phyloP scores from a whole-genome alignment of 1,140 invertebrate genomes.

The Cryptotermes secundus region DNA sequence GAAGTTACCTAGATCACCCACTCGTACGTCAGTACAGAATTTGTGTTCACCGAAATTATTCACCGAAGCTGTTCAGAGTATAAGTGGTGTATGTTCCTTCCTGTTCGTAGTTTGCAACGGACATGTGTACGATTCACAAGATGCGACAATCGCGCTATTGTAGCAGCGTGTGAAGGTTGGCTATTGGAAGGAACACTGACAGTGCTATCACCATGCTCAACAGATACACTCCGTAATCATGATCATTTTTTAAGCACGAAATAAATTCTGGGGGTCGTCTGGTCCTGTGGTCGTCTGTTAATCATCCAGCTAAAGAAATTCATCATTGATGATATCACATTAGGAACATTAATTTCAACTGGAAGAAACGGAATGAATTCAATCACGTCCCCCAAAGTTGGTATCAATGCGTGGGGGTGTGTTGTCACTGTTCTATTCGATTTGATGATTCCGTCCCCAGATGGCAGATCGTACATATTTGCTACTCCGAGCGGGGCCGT shows the following conservation, averaged over 20 bases:
- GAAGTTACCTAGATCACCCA: no score
- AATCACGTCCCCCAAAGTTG: slow-evolving; percentile 45
- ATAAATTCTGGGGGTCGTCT: background rate
- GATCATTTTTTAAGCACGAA: background rate
- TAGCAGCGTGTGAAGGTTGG: background rate
- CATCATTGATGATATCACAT: slow-evolving; percentile 46
- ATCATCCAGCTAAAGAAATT: background rate
- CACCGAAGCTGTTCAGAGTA: no score
- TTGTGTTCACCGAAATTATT: no score
- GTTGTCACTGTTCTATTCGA: background rate
- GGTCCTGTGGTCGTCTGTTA: background rate
- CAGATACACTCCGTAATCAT: background rate
- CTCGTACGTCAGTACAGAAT: no score
- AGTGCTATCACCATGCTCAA: no score
- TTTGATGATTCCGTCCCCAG: background rate
- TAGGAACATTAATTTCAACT: slow-evolving; percentile 53
- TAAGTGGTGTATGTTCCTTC: no score
- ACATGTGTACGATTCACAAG: background rate
- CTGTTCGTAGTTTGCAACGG: no score
- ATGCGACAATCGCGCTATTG: background rate
- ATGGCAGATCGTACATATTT: background rate
- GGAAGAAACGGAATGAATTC: slow-evolving; percentile 49
- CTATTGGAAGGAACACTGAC: background rate
- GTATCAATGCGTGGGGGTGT: background rate
- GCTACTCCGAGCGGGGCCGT: background rate